Percentiles rank a stretch among this genome's conserved stretches.
Evolutionary conservation across 2,797 vertebrate species (phyloP).

Genomic region (Dromococcyx pavoninus): DNA sequence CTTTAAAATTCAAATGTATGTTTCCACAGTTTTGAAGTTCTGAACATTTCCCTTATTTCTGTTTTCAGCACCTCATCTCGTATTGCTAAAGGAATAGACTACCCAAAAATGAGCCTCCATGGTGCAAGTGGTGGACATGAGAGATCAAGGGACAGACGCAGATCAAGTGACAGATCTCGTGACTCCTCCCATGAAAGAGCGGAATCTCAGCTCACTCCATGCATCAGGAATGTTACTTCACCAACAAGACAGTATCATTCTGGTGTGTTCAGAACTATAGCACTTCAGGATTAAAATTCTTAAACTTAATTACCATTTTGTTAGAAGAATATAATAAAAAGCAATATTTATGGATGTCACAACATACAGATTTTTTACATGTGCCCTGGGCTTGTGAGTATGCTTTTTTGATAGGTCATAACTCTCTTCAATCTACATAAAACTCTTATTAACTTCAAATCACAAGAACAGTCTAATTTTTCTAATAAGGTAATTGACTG

Average conservation of each 20-base stretch:
- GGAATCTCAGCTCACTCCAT: slow-evolving; percentile 96
- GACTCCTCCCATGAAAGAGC: slow-evolving; percentile 96
- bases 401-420: neutral
- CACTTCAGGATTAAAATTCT: neutral
- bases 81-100: slow-evolving; percentile 82
- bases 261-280: slow-evolving; percentile 79
- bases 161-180: slow-evolving; percentile 95
- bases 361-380: neutral
- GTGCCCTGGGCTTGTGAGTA: neutral
- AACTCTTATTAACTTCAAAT: neutral
- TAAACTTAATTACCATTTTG: neutral
- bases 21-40: neutral
- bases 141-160: slow-evolving; percentile 92
- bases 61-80: slow-evolving; percentile 82
- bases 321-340: neutral
- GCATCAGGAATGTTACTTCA: slow-evolving; percentile 97
- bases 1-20: neutral
- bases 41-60: neutral
- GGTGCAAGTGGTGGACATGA: slow-evolving; percentile 91
- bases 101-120: slow-evolving; percentile 93
- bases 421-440: neutral
- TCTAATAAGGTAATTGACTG: neutral
- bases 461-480: neutral
- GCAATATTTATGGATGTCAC: neutral
- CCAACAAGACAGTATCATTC: slow-evolving; percentile 93